Evolutionary conservation across 2,797 vertebrate species (phyloP), one percentile per base, ranked within the genome.

Genomic region (Hybognathus amarus): DNA sequence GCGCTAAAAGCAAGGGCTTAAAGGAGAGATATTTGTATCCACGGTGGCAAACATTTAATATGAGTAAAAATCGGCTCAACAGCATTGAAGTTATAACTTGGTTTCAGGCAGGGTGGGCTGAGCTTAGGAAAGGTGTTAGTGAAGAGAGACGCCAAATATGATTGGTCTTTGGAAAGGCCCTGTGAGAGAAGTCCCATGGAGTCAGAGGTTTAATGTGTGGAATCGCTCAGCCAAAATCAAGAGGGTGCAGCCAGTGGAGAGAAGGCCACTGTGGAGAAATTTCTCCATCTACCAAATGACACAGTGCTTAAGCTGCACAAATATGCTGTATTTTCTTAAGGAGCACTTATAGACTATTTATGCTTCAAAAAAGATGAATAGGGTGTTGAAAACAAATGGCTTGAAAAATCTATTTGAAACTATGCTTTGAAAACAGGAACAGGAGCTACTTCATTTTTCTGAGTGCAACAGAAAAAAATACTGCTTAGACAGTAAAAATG

Each of bases 181-280:
- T 80, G 69, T 50, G 75, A 63, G 56, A 85, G 82, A 82, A 85
- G 84, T 75, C 79, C 79, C 24, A 54, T 59, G 10, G 47, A 71
- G 70, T 69, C 27, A 59, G 54, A 40, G 63, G 74, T 81, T 73
- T 80, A 74, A 79, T 83, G 69, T 85, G 80, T 76, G 70, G 71
- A 86, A 82, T 80, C 82, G 30, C 79, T 85, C 85, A 87, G 75
- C 67, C 69, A 77, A 87, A 61, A 75, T 84, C 69, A 84, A 64
- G 24, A 76, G 24, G 30, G 79, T 54, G 78, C 76, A 11, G 59
- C 67, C 79, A 85, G 74, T 63, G 27, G 36, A 40, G 59, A 15
- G 42, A 76, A 82, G 74, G 83, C 73, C 38, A 45, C 54, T 82
- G 78, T 0, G 64, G 78, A 86, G 68, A 24, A 50, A 73, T 78